A percentile compares a stretch with the other conserved stretches of the same genome.
Evolutionary conservation across 2,113 vertebrate species (phyloP).

Genomic region (Myiozetetes cayanensis): DNA sequence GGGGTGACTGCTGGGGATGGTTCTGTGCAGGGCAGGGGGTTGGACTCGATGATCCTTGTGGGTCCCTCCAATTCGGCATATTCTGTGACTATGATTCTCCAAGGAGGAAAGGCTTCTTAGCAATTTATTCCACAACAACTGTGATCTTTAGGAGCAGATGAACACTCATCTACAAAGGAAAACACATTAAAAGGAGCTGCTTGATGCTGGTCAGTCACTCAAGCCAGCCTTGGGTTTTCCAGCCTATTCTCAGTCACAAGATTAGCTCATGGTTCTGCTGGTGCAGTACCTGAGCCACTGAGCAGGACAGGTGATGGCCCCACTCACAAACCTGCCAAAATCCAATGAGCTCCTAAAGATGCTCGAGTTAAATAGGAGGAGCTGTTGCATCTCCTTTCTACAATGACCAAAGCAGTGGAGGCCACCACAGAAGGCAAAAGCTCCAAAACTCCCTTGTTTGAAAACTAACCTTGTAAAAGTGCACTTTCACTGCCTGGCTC

Average conservation of each 20-base stretch:
- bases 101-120: neutral
- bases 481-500: neutral
- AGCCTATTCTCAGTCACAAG: accelerated
- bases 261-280: neutral
- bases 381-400: neutral
- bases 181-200: neutral
- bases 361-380: neutral
- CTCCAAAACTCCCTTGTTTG: neutral
- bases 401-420: neutral
- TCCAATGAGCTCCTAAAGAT: neutral
- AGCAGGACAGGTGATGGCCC: neutral
- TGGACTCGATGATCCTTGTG: neutral
- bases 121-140: neutral
- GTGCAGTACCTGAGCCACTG: neutral
- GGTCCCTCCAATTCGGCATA: neutral
- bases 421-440: neutral
- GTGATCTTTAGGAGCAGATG: neutral
- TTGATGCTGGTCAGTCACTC: neutral
- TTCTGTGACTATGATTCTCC: neutral
- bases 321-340: neutral
- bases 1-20: neutral
- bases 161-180: neutral
- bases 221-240: neutral
- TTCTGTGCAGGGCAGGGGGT: neutral
- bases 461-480: neutral